A percentile compares a stretch with the other conserved stretches of the same genome.
Conservation (phyloP, 37 sponge, comb jelly and placozoan species). For the Trichoplax adhaerens region DNA sequence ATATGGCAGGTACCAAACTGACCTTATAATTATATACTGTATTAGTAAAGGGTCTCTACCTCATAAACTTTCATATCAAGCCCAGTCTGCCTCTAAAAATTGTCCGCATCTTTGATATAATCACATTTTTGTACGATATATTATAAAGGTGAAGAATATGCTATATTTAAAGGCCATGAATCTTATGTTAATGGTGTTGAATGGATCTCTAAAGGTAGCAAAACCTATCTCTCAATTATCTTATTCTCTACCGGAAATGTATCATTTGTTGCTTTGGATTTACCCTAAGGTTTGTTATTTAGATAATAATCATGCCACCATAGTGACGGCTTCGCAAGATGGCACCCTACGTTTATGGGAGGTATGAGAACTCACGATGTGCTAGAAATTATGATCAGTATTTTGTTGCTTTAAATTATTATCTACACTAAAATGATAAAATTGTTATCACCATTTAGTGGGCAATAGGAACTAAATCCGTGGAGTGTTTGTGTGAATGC, state of each 20-base stretch:
- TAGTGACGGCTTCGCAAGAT: slow-evolving; percentile 65
- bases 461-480: not conserved
- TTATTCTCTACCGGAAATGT: too few relatives aligned
- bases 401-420: not conserved
- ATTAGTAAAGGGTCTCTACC: too few relatives aligned
- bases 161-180: too few relatives aligned
- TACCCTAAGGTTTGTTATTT: not conserved
- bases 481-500: slow-evolving; percentile 8
- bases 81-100: too few relatives aligned
- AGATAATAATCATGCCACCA: slow-evolving; percentile 5
- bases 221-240: too few relatives aligned
- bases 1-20: slow-evolving; percentile 13
- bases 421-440: not conserved
- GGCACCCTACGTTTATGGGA: slow-evolving; percentile 44
- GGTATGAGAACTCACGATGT: not conserved
- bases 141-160: too few relatives aligned
- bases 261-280: too few relatives aligned
- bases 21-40: not conserved
- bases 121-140: too few relatives aligned
- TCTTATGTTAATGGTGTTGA: too few relatives aligned
- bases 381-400: not conserved
- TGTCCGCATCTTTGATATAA: too few relatives aligned
- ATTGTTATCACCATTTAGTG: slow-evolving; percentile 8
- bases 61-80: too few relatives aligned
- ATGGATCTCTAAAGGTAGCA: too few relatives aligned